phyloP scores from a whole-genome alignment of 1,140 invertebrate species.

The Zeugodacus cucurbitae region DNA sequence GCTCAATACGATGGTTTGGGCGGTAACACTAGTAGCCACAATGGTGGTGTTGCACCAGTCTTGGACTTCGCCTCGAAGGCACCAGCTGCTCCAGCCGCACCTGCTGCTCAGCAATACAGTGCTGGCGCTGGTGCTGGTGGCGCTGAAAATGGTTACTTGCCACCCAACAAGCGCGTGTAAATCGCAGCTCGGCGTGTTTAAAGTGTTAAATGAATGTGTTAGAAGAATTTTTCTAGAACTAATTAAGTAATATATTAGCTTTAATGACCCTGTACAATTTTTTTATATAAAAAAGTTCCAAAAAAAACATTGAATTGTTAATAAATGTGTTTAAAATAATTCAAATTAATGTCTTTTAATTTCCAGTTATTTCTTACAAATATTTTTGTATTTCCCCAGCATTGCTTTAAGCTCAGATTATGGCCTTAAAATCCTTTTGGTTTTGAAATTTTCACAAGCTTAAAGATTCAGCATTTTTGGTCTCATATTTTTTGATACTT shows the following conservation, averaged over 20 bases:
- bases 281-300: background rate
- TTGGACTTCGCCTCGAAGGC: constrained; percentile 56
- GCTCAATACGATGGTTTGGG: constrained; percentile 54
- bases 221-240: background rate
- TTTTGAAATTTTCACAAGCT: no score
- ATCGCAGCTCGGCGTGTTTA: no score
- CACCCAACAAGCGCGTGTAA: constrained; percentile 38
- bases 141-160: constrained; percentile 24
- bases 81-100: background rate
- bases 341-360: background rate
- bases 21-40: constrained; percentile 48
- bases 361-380: no score
- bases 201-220: background rate
- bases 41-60: constrained; percentile 56
- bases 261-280: background rate
- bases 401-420: no score
- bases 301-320: background rate
- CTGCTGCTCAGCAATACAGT: background rate
- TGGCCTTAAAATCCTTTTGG: no score
- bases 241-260: constrained; percentile 27
- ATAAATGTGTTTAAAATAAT: background rate
- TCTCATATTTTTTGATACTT: no score
- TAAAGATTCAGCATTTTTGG: no score
- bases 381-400: no score
- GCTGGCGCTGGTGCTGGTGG: background rate